Evolutionary conservation across 2,888 invertebrate genomes (phyloP), one percentile per base, ranked within the genome.

Genomic region (Cerastoderma edule): DNA sequence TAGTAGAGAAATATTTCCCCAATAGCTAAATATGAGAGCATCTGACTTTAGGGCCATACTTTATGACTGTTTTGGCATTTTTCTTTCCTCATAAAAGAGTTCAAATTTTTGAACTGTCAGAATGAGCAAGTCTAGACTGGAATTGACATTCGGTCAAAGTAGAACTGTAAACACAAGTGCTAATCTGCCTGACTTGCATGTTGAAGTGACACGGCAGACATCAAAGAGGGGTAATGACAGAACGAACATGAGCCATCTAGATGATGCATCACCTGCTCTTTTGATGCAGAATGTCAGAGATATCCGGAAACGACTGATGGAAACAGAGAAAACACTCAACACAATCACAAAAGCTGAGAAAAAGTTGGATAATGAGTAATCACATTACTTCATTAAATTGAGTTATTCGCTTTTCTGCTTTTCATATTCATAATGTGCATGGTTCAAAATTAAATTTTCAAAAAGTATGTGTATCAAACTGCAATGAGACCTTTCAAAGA

Each of bases 261-360:
- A 85, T 35, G 75, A 70, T 53, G 80, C 83, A 16, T 84, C 87
- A 60, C 85, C 87, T 33, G 83, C 84, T 28, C 65, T 84, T 44
- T 65, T 89, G 54, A 85, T 89, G 78, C 85, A 84, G 63, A 89
- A 89, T 82, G 88, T 89, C 2, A 80, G 88, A 67, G 89, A 89
- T 67, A 80, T 90, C 66, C 84, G 88, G 56, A 85, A 85, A 48
- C 75, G 87, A 56, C 78, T 90, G 35, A 70, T 84, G 65, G 87
- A 89, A 66, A 89, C 89, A 0, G 89, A 90, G 56, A 87, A 81
- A 66, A 88, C 85, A 30, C 75, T 90, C 54, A 88, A 87, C 57
- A 88, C 83, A 60, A 75, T 89, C 13, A 83, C 84, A 44, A 84
- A 86, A 48, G 84, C 83, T 28, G 84, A 86, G 57, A 76, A 76